Evolutionary conservation across 2,113 vertebrate genomes (phyloP).

Genomic region (Dendrocopos noguchii): DNA sequence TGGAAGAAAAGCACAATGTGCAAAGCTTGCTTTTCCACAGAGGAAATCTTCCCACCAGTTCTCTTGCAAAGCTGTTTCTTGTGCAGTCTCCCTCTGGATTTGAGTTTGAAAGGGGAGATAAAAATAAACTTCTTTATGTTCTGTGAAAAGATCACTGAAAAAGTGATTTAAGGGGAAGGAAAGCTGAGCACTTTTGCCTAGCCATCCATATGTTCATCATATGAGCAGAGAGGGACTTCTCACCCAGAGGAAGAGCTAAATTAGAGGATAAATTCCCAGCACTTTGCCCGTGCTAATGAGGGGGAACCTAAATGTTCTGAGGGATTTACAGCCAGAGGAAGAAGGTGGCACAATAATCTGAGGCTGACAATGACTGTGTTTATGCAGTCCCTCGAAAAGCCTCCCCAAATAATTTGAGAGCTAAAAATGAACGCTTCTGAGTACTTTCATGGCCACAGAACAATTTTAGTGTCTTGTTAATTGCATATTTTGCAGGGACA

Average conservation of each 20-base stretch:
- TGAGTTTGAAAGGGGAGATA: neutral
- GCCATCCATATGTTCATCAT: slow-evolving; percentile 10
- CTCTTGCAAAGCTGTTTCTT: neutral
- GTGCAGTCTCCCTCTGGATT: neutral
- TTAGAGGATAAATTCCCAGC: neutral
- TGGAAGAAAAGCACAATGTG: neutral
- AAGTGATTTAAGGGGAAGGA: slow-evolving; percentile 3
- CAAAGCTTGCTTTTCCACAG: neutral
- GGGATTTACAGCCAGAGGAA: neutral
- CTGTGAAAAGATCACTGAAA: neutral
- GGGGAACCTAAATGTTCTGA: neutral
- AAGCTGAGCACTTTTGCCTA: neutral
- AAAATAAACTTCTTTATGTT: slow-evolving; percentile 13
- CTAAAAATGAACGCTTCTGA: slow-evolving; percentile 37
- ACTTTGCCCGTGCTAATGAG: neutral
- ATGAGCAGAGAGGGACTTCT: neutral
- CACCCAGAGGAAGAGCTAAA: slow-evolving; percentile 5
- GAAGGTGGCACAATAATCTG: neutral
- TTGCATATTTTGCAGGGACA: slow-evolving; percentile 46
- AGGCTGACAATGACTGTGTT: slow-evolving; percentile 16
- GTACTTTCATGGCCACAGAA: slow-evolving; percentile 2
- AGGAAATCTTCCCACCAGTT: neutral
- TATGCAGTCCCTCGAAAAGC: neutral
- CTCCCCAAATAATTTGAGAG: slow-evolving; percentile 28
- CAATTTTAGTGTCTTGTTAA: slow-evolving; percentile 51